phyloP scores from a whole-genome alignment of 92 coral and sea anemone genomes.

The Zoanthus sansibaricus region DNA sequence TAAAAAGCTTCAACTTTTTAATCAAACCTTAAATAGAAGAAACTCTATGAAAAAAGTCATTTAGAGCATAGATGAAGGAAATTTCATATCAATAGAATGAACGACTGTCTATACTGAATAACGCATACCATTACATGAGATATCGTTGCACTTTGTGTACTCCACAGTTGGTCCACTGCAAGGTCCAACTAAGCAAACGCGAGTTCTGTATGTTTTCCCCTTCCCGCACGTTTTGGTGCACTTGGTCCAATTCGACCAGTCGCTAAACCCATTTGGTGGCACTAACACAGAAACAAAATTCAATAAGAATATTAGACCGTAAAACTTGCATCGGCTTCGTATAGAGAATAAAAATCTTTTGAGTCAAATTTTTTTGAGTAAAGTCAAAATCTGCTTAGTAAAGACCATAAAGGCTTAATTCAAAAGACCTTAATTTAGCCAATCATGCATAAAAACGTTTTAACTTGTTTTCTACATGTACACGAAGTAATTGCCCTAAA shows the following conservation, averaged over 20 bases:
- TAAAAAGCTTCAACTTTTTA: not conserved
- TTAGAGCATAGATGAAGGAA: too few species aligned
- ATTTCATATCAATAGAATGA: too few species aligned
- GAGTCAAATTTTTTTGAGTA: too few species aligned
- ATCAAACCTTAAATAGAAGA: not conserved
- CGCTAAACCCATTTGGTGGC: slow-evolving; percentile 9
- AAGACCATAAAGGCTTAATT: too few species aligned
- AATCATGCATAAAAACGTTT: too few species aligned
- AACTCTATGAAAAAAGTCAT: not conserved
- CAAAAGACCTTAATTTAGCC: too few species aligned
- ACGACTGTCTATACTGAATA: not conserved
- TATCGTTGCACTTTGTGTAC: slow-evolving; percentile 29
- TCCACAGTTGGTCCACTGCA: slow-evolving; percentile 12
- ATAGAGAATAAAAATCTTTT: too few species aligned
- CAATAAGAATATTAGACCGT: not conserved
- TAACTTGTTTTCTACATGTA: too few species aligned
- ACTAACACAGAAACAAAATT: not conserved
- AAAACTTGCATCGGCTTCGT: not conserved
- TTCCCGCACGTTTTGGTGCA: slow-evolving; percentile 14
- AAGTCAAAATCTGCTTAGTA: too few species aligned
- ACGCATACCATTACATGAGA: slow-evolving; percentile 1
- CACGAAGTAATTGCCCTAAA: too few species aligned
- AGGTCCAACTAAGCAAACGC: not conserved
- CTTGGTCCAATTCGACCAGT: slow-evolving; percentile 1
- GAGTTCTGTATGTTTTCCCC: slow-evolving; percentile 21